Base-by-base conservation (phyloP, 2,797 vertebrate genomes). In the Hapalemur alaotrensis region DNA sequence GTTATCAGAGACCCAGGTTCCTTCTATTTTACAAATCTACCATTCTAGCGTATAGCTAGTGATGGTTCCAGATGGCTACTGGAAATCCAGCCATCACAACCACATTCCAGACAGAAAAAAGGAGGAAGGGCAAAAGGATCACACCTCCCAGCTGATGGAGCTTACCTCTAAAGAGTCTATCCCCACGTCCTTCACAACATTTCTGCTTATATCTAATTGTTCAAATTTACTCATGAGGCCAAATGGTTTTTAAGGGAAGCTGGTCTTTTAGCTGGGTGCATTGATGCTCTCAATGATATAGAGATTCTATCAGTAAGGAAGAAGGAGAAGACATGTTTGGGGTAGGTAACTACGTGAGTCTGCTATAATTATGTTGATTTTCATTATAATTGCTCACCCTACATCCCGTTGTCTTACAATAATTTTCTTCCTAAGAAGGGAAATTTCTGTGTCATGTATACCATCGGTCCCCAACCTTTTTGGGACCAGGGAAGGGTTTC, bases 401-500 rank as follows among this genome's bases (percentile, higher is more conserved):
- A 30, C 23, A 67, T 82, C 59, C 76, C 28, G 57, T 72, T 88
- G 18, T 85, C 78, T 93, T 67, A 65, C 48, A 52, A 86, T 90
- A 95, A 41, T 38, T 81, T 87, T 89, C 69, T 87, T 73, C 78
- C 57, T 82, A 52, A 59, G 57, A 95, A 93, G 30, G 28, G 14
- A 69, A 83, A 92, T 65, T 54, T 87, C 88, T 25, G 46, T 75
- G 28, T 95, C 43, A 72, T 46, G 7, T 88, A 48, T 93, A 94
- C 95, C 61, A 95, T 10, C 1, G 4, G 54, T 57, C 9, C 9
- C 54, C 54, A 57, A 57, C 23, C 23, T 59, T 59, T 59, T 59
- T 59, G 57, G 9, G 23, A 59, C 3, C 57, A 59, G 23, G 23
- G 57, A 57, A 10, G 0, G 0, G 23, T 59, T 59, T 59, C 57